Evolutionary conservation across 2,888 invertebrate genomes (phyloP).

Genomic region (Hydropsyche betteni): DNA sequence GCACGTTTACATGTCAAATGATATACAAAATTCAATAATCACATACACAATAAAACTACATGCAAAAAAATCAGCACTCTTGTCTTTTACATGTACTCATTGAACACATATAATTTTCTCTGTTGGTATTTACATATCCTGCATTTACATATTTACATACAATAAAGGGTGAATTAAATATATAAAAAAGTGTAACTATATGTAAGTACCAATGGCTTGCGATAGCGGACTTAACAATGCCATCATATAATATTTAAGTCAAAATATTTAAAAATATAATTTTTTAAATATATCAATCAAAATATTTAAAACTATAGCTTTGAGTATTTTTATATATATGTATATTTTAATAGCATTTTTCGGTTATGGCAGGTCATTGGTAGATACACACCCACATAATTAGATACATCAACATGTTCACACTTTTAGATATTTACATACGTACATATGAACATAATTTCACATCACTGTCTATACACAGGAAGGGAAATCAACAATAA

Average conservation of each 20-base stretch:
- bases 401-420: neutral
- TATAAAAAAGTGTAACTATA: too few relatives aligned
- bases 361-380: too few relatives aligned
- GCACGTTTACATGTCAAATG: too few relatives aligned
- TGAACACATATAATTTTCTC: slow-evolving; percentile 46
- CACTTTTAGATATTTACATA: neutral
- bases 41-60: slow-evolving; percentile 33
- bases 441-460: slow-evolving; percentile 13
- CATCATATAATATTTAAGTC: too few relatives aligned
- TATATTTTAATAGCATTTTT: too few relatives aligned
- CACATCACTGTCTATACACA: slow-evolving; percentile 8
- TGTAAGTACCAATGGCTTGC: too few relatives aligned
- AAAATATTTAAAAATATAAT: too few relatives aligned
- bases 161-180: neutral
- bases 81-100: slow-evolving; percentile 35
- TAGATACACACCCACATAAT: neutral
- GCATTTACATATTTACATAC: slow-evolving; percentile 50
- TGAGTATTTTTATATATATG: too few relatives aligned
- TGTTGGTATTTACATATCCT: slow-evolving; percentile 47
- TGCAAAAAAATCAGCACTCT: slow-evolving; percentile 16
- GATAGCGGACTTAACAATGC: too few relatives aligned
- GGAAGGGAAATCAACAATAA: slow-evolving; percentile 10
- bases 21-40: neutral
- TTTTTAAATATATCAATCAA: too few relatives aligned
- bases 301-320: too few relatives aligned